Evolutionary conservation across 2,113 vertebrate genomes (phyloP), one percentile per base, ranked within the genome.

Genomic region (Podocnemis expansa): DNA sequence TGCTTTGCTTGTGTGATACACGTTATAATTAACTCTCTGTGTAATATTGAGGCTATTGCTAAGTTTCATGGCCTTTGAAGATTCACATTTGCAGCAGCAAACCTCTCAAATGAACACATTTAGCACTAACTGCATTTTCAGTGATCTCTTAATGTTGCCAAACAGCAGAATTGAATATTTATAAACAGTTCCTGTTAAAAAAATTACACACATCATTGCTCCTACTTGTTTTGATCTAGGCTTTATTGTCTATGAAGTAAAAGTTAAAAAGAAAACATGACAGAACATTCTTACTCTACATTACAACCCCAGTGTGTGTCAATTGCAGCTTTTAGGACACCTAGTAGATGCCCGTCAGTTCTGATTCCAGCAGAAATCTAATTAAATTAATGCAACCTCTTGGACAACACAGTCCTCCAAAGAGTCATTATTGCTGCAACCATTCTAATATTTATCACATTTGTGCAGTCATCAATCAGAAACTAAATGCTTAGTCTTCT

Each of bases 381-480:
- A 94, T 95, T 96, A 97, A 95, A 97, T 96, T 97, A 97, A 96
- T 94, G 96, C 93, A 96, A 67, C 91, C 85, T 91, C 88, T 85
- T 3, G n/a, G 93, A 97, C 91, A 97, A 93, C 82, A 45, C 24
- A 76, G 73, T 76, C 41, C 12, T 45, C 24, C 25, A 78, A 1
- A 52, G 94, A 93, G 92, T 93, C 90, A 90, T 94, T 95, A 94
- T 4, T 78, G 84, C 90, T 17, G 4, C 91, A 91, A 75, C 87
- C 80, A 31, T 85, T 91, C 88, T 38, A 93, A 51, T 87, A 88
- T 95, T 93, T 88, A 91, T 97, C 95, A 96, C 91, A 75, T 75
- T 88, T 86, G 31, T 51, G 60, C 13, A 34, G 27, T 38, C 88
- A 96, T 91, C 91, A 83, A 93, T 96, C 95, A 97, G 87, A 63